phyloP scores from a whole-genome alignment of 2,113 vertebrate species.

The Panthera uncia region DNA sequence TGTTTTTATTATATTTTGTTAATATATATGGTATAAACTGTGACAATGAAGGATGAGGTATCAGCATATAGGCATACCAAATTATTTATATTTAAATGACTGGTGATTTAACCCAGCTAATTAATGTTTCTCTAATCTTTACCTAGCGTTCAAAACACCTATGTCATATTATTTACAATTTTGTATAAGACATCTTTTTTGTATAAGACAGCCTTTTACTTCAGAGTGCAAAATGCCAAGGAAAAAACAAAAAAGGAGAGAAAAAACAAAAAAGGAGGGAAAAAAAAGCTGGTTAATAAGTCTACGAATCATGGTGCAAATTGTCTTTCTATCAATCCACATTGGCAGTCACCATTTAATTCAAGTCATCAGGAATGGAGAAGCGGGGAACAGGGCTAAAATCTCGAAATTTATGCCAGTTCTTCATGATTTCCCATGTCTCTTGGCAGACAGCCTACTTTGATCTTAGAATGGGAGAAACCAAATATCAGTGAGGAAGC shows the following conservation, averaged over 20 bases:
- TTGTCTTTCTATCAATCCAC: not conserved
- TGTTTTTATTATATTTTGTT: not conserved
- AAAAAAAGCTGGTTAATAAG: not conserved
- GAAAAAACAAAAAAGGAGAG: not conserved
- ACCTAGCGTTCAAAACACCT: not conserved
- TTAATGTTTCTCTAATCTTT: conserved; percentile 22
- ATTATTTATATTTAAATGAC: conserved; percentile 26
- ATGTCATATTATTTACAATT: not conserved
- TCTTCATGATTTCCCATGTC: not conserved
- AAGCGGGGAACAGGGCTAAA: not conserved
- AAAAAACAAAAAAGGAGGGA: not conserved
- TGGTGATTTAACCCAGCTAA: not conserved
- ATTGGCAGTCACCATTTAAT: not conserved
- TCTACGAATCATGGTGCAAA: not conserved
- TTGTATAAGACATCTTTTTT: not conserved
- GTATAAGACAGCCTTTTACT: not conserved
- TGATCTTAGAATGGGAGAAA: not conserved
- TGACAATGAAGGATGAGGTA: not conserved
- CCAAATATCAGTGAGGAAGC: not conserved
- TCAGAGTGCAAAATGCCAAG: not conserved
- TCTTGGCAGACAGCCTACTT: not conserved
- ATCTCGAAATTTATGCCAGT: not conserved
- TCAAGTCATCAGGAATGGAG: not conserved
- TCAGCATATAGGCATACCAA: not conserved
- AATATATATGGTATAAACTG: not conserved